Base-by-base conservation (phyloP, 2,888 invertebrate species). In the Chloromyia formosa region DNA sequence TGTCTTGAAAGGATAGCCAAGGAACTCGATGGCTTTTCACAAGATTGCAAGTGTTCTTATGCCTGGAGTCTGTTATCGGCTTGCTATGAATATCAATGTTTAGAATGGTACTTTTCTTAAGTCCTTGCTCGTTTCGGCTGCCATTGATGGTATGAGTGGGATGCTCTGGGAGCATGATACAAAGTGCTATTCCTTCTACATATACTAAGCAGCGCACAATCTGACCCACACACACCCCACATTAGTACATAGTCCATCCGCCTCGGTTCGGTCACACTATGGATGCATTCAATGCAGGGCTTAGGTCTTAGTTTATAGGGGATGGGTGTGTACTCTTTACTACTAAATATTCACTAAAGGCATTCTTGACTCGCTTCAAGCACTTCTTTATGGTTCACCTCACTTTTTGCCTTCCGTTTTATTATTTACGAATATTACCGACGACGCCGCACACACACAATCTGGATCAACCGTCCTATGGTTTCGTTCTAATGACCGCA, bases 1-100 rank as follows among this genome's bases (percentile, higher is more conserved):
- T 86, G 77, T 85, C 84, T 79, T 86, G 86, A 79, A 84, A 85
- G 75, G 85, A 86, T 42, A 85, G 76, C 77, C 83, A 81, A 74
- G 74, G 75, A 60, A 74, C 20, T 18, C 75, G 49, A 40, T 18
- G 20, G 7, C 22, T 35, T 23, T 42, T 60, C 60, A 14, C 7
- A 3, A 69, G 18, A 35, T 23, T 72, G 16, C 58, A 45, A 12
- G 60, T 40, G 35, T 49, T 73, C 45, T 61, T 23, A 12, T 16
- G 49, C 16, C 62, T 49, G 14, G 42, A 45, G 1, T 62, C 49
- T 45, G 10, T 22, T 40, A n/a, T 35, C 54, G 35, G 10, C 27
- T 10, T 16, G 23, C 35, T 27, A 40, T 60, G 45, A 16, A 61
- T 60, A 5, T 73, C 73, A 42, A 73, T 78, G 76, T 69, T 76